A percentile compares a stretch with the other conserved stretches of the same genome.
These are phyloP conservation scores for Lates calcarifer DNA, from an alignment of 2,113 vertebrate species.

Conservation along the genomic window DNA sequence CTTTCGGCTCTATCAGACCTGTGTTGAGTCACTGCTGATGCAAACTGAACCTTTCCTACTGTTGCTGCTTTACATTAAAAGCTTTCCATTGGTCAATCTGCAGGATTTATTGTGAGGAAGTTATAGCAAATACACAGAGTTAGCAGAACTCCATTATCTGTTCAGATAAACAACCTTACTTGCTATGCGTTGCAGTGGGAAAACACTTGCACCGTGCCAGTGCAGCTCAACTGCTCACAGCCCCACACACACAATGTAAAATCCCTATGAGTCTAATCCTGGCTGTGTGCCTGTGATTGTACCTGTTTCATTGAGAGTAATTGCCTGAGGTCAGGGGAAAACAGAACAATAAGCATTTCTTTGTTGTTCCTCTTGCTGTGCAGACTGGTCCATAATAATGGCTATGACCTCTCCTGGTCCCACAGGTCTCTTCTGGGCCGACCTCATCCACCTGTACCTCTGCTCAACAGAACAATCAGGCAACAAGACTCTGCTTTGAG, in stretches of 20 bases:
- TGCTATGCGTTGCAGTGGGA: neutral
- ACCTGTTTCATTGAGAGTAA: conserved; percentile 5
- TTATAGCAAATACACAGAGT: no score
- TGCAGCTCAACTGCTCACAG: neutral
- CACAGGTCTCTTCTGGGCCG: neutral
- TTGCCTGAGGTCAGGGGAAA: neutral
- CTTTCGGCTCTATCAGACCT: no score
- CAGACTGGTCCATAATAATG: neutral
- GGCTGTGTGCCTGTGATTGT: neutral
- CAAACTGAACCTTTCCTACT: no score
- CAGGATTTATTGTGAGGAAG: no score
- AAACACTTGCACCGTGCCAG: neutral
- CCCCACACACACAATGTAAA: neutral
- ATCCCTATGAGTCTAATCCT: neutral
- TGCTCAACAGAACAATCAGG: conserved; percentile 24
- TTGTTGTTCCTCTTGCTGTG: neutral
- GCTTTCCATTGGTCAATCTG: no score
- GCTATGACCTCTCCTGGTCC: neutral
- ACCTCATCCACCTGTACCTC: conserved; percentile 22
- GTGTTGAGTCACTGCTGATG: no score
- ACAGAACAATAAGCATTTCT: conserved; percentile 17
- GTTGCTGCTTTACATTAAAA: no score
- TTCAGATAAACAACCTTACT: no score
- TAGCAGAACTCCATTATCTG: no score
- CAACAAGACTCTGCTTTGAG: neutral